phyloP scores from a whole-genome alignment of 2,797 vertebrate species.

The Myripristis murdjan region DNA sequence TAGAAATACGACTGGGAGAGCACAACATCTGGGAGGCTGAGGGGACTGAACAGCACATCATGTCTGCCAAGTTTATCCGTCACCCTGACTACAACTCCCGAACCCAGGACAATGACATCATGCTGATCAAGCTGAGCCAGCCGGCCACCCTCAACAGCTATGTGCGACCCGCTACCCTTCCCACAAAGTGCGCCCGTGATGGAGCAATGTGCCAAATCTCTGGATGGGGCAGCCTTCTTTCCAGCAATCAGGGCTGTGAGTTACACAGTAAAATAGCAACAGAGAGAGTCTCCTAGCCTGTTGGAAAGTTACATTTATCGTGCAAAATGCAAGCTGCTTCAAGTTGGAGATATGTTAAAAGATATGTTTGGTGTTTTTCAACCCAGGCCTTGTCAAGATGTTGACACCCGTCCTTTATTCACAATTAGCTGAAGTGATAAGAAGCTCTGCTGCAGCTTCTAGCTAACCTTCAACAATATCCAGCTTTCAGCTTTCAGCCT shows the following conservation, averaged over 20 bases:
- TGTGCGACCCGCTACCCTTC: slow-evolving; percentile 75
- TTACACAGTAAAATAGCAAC: slow-evolving; percentile 1
- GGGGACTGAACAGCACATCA: slow-evolving; percentile 81
- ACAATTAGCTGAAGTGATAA: too few relatives aligned
- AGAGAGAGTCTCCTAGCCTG: neutral
- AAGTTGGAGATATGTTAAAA: too few relatives aligned
- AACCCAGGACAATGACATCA: slow-evolving; percentile 78
- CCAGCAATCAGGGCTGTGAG: slow-evolving; percentile 82
- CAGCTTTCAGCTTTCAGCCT: too few relatives aligned
- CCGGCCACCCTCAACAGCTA: slow-evolving; percentile 63
- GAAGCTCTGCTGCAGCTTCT: too few relatives aligned
- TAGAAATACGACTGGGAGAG: slow-evolving; percentile 85
- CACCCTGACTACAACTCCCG: slow-evolving; percentile 77
- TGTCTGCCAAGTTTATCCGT: slow-evolving; percentile 72
- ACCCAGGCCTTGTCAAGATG: too few relatives aligned
- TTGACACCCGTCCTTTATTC: too few relatives aligned
- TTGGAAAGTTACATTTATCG: too few relatives aligned
- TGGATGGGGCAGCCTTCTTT: slow-evolving; percentile 87
- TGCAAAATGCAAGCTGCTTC: too few relatives aligned
- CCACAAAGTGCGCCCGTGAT: slow-evolving; percentile 63
- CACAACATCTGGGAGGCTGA: slow-evolving; percentile 80
- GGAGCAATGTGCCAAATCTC: slow-evolving; percentile 84
- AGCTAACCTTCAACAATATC: too few relatives aligned
- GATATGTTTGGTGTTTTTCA: too few relatives aligned
- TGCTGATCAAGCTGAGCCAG: slow-evolving; percentile 78